Evolutionary conservation across 2,797 vertebrate species (phyloP), one percentile per base, ranked within the genome.

Genomic region (Buphagus erythrorhynchus): DNA sequence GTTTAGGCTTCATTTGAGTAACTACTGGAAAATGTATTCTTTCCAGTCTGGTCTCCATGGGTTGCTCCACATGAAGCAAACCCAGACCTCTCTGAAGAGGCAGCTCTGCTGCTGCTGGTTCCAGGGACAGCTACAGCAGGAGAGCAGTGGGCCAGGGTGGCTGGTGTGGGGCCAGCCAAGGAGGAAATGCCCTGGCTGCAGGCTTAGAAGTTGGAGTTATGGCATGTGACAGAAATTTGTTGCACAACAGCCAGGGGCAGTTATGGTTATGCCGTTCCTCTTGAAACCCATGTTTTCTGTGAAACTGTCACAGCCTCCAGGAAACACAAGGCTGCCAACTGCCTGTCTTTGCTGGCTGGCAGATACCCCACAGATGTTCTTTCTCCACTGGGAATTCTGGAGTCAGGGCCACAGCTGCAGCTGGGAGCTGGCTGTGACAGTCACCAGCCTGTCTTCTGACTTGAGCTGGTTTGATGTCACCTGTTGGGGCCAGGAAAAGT

Each of bases 121-220:
- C 33, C 72, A 75, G 21, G 21, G 29, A 8, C 45, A 58, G 65
- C 51, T 57, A 3, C 28, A 63, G 54, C 7, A 6, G 65, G 26
- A 33, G 38, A n/a, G 40, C 21, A 2, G 66, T 2, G 35, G 8
- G 14, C 19, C 2, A 1, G 10, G 2, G 11, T 28, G 43, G 5
- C 13, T 15, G 59, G 1, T 3, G 4, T 5, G 36, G 59, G 36
- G 13, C 5, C 5, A 40, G 52, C 31, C 29, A 4, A 6, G 42
- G 13, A 35, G 43, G 46, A 33, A 55, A 40, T 16, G 17, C 10
- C 31, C 31, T 4, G 2, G 2, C 26, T 31, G 45, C 6, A 11
- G 59, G 5, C n/a, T 35, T 20, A 8, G 14, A 11, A 31, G 29
- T 5, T 0, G 0, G 6, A 14, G 31, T 17, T 25, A 3, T 38